phyloP scores from a whole-genome alignment of 2,888 invertebrate genomes.

The Meteorus cinctellus region DNA sequence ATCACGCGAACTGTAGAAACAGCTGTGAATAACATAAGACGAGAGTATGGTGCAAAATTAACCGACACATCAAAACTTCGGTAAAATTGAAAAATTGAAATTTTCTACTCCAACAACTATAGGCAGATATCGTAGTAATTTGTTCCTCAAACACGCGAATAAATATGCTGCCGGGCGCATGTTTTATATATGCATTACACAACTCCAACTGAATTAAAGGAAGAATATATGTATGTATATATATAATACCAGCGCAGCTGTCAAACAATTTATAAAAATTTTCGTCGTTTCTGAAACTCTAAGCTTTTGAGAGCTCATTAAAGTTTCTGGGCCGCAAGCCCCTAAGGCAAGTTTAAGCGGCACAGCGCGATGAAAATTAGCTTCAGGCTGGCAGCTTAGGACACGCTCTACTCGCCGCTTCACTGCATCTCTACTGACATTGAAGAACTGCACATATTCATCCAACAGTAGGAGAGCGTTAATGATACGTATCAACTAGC shows the following conservation, averaged over 20 bases:
- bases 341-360: conserved; percentile 43
- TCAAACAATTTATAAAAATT: conserved; percentile 47
- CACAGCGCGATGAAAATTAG: conserved; percentile 22
- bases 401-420: conserved; percentile 31
- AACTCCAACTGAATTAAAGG: not conserved
- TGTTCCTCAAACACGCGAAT: conserved; percentile 14
- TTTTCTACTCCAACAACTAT: not conserved
- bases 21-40: not conserved
- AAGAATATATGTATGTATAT: not conserved
- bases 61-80: not conserved
- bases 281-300: conserved; percentile 38
- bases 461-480: no score
- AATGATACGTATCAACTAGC: no score
- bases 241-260: conserved; percentile 13
- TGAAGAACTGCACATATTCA: conserved; percentile 23
- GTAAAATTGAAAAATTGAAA: conserved; percentile 12
- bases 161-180: conserved; percentile 6
- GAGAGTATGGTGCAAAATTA: not conserved
- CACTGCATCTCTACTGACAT: conserved; percentile 7
- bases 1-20: not conserved
- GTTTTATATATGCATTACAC: conserved; percentile 8
- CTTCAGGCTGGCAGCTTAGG: conserved; percentile 19
- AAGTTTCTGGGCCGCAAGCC: conserved; percentile 53
- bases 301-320: conserved; percentile 58
- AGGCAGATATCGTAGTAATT: not conserved